A percentile compares a stretch with the other conserved stretches of the same genome.
Conservation (phyloP, 92 coral and sea anemone genomes). For the Epizoanthus rinbou region DNA sequence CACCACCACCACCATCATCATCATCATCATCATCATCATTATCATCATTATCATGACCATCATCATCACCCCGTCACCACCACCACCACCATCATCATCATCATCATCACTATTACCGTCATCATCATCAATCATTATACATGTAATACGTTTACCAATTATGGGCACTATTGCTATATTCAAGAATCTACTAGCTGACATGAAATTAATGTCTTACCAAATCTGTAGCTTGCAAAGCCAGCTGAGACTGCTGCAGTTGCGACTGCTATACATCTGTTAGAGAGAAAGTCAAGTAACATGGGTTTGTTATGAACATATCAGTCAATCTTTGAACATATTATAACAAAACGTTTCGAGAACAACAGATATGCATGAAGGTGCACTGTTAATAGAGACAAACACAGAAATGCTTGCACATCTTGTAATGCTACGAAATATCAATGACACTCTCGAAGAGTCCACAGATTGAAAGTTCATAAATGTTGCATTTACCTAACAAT, state of each 20-base stretch:
- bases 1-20: too few relatives aligned
- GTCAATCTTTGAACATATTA: too few relatives aligned
- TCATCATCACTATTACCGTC: too few relatives aligned
- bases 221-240: slow-evolving; percentile 90
- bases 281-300: neutral
- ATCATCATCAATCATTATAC: neutral
- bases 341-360: too few relatives aligned
- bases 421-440: too few relatives aligned
- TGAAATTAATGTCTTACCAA: slow-evolving; percentile 54
- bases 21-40: too few relatives aligned
- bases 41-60: neutral
- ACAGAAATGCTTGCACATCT: too few relatives aligned
- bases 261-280: slow-evolving; percentile 76
- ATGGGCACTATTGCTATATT: neutral
- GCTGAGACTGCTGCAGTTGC: slow-evolving; percentile 88
- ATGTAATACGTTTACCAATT: neutral
- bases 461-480: too few relatives aligned
- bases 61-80: neutral
- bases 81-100: neutral
- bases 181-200: neutral
- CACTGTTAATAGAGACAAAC: too few relatives aligned
- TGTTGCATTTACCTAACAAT: too few relatives aligned
- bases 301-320: neutral
- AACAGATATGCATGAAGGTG: too few relatives aligned
- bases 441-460: too few relatives aligned